Base-by-base conservation (phyloP, 2,888 invertebrate species). In the Dendrolimus pini region DNA sequence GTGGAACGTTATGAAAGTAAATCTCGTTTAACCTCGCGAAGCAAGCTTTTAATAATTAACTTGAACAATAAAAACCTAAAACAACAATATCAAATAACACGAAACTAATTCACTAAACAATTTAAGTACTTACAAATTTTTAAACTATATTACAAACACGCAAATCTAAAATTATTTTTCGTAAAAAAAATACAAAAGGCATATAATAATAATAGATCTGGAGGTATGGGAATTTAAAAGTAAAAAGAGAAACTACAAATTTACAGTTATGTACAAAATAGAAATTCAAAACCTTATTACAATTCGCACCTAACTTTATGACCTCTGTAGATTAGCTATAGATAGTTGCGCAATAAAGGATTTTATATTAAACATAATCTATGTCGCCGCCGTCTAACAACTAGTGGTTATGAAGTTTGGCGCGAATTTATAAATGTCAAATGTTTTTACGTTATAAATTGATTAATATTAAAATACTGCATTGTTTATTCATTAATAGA, bases 221-320 rank as follows among this genome's bases (percentile, higher is more conserved):
- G 30, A 30, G 30, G 30, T 3, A 83, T 82, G 82, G 81, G 73
- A 80, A 77, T 64, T 67, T 72, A 72, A 75, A 79, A 78, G 68
- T 76, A 47, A 47, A 47, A 47, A 47, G 47, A 9, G 47, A 30
- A 30, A 30, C 82, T 88, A 89, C 72, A 83, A 84, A 85, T 89
- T 77, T 90, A 90, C 89, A 89, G 78, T 76, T 87, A 88, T 89
- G 77, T 89, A 89, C 87, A 89, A 82, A 85, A 85, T 81, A 82
- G 77, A 78, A 82, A 78, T 87, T 83, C 78, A 88, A 88, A 86
- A 77, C 73, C 74, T 68, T 74, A 80, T 72, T 30, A 30, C 30
- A 30, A 30, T 30, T 30, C 6, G 30, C 30, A 30, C 30, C 55
- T 30, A 30, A 30, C 30, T 30, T 30, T 30, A 30, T 30, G 30